Evolutionary conservation across 1,140 invertebrate species (phyloP).

Genomic region (Spodoptera litura): DNA sequence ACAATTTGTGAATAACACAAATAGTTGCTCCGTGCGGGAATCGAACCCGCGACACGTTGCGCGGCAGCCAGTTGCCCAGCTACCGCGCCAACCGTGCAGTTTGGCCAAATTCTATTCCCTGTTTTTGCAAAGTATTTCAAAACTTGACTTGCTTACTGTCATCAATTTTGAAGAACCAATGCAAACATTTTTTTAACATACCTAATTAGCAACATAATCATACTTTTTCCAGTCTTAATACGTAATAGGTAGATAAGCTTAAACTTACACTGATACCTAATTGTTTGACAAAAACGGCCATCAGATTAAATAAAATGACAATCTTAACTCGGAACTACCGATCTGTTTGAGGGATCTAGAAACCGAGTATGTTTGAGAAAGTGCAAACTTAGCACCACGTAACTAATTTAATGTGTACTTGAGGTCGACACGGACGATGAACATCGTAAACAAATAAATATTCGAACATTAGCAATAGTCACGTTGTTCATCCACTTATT

Average conservation of each 20-base stretch:
- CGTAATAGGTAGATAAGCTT: too few relatives aligned
- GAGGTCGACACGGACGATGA: not conserved
- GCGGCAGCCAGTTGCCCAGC: too few relatives aligned
- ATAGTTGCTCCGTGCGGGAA: too few relatives aligned
- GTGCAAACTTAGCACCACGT: slow-evolving; percentile 33
- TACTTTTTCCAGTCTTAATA: too few relatives aligned
- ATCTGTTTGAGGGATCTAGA: slow-evolving; percentile 33
- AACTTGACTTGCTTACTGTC: not conserved
- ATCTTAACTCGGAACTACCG: not conserved
- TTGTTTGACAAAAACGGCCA: not conserved
- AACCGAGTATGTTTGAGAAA: slow-evolving; percentile 20
- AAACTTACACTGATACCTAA: not conserved
- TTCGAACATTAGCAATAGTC: not conserved
- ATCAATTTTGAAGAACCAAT: too few relatives aligned
- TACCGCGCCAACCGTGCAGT: too few relatives aligned
- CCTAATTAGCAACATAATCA: too few relatives aligned
- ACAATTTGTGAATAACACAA: too few relatives aligned
- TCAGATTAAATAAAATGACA: not conserved
- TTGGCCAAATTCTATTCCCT: too few relatives aligned
- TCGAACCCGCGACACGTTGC: too few relatives aligned
- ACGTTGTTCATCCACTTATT: not conserved
- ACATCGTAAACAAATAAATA: slow-evolving; percentile 18
- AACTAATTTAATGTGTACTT: slow-evolving; percentile 36
- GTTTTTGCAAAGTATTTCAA: too few relatives aligned
- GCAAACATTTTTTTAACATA: too few relatives aligned